Conservation (phyloP, 2,888 invertebrate species). For the Villa cingulata region DNA sequence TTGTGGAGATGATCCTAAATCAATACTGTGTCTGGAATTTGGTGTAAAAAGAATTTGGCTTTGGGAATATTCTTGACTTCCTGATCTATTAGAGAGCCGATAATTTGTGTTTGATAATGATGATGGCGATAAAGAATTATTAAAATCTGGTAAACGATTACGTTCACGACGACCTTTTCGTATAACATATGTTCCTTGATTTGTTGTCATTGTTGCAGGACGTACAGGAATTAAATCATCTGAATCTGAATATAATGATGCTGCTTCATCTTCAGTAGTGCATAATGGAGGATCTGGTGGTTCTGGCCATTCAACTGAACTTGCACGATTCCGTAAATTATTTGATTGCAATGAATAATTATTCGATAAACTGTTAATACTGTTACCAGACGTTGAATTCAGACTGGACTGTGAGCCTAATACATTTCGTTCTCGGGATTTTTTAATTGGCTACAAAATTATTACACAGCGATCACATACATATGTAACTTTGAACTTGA, state of each 20-base stretch:
- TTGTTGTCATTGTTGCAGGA: conserved; percentile 38
- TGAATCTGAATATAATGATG: conserved; percentile 54
- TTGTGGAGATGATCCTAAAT: conserved; percentile 49
- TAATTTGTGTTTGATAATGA: no score
- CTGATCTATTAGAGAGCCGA: no score
- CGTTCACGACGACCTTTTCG: conserved; percentile 57
- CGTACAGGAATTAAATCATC: conserved; percentile 23
- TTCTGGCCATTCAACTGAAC: conserved; percentile 49
- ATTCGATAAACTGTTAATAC: conserved; percentile 13
- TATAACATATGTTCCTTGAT: conserved; percentile 70
- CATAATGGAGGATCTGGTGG: conserved; percentile 51
- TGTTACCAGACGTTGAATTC: conserved; percentile 48
- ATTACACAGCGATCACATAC: no score
- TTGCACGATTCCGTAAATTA: conserved; percentile 9
- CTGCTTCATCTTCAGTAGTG: conserved; percentile 51
- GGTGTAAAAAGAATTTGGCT: conserved; percentile 47
- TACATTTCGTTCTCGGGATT: conserved; percentile 43
- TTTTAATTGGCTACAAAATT: conserved; percentile 42
- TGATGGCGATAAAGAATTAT: conserved; percentile 35
- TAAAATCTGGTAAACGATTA: conserved; percentile 45
- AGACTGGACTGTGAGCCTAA: conserved; percentile 51
- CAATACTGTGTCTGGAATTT: conserved; percentile 53
- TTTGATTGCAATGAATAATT: conserved; percentile 12
- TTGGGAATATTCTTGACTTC: conserved; percentile 22
- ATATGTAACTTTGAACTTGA: no score